Conservation (phyloP, 1,140 invertebrate species). For the Papilio aristodemus region DNA sequence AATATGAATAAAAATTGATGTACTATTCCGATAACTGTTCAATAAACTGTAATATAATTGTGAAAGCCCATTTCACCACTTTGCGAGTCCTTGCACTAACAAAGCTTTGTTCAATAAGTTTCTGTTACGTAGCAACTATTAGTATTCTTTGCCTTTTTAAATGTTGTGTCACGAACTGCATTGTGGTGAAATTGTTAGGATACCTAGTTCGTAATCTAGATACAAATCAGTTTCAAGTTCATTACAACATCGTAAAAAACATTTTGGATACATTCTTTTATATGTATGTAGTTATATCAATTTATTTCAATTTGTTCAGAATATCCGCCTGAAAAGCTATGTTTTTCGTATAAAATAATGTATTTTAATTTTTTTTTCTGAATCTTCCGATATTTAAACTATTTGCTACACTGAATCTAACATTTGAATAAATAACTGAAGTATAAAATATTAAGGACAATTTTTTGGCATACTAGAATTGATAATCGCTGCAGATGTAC, state of each 20-base stretch:
- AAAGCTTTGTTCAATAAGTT: conserved; percentile 9
- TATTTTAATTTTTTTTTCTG: no score
- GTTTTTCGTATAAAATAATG: no score
- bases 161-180: conserved; percentile 10
- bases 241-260: background rate
- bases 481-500: background rate
- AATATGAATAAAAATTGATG: no score
- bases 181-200: background rate
- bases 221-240: conserved; percentile 4
- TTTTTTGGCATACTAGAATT: background rate
- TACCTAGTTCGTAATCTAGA: conserved; percentile 16
- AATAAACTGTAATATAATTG: background rate
- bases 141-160: conserved; percentile 10
- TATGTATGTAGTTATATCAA: background rate
- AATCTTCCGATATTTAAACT: no score
- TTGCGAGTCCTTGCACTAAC: background rate
- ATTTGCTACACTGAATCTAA: no score
- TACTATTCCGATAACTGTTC: background rate
- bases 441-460: no score
- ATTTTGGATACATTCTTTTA: background rate
- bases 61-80: conserved; percentile 15
- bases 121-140: background rate
- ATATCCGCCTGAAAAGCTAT: background rate
- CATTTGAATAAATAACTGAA: no score
- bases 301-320: background rate